Conservation (phyloP, 1,140 invertebrate species). For the Zaprionus africanus region DNA sequence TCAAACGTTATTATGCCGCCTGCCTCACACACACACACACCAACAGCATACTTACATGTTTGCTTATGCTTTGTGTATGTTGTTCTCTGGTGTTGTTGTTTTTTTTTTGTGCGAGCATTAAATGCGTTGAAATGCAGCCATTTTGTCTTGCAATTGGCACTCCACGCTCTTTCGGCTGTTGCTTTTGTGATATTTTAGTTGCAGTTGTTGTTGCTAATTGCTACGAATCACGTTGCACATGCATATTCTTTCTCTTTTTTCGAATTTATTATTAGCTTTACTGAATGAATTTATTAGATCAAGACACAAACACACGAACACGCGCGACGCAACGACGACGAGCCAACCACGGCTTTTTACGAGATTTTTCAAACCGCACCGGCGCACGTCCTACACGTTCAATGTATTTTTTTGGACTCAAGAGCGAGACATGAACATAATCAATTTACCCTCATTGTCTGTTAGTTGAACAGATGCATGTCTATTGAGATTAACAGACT, state of each 20-base stretch:
- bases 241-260: not conserved
- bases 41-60: constrained; percentile 49
- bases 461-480: constrained; percentile 25
- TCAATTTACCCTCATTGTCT: constrained; percentile 24
- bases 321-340: constrained; percentile 31
- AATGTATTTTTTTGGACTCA: constrained; percentile 43
- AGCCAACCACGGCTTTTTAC: constrained; percentile 38
- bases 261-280: constrained; percentile 17
- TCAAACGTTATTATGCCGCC: constrained; percentile 45
- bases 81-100: constrained; percentile 54
- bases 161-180: constrained; percentile 52
- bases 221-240: constrained; percentile 20
- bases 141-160: constrained; percentile 78
- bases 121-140: constrained; percentile 79
- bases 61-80: constrained; percentile 57
- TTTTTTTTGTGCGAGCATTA: constrained; percentile 65
- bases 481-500: constrained; percentile 14
- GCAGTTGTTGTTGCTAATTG: not conserved
- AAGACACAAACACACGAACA: constrained; percentile 29
- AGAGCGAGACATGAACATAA: constrained; percentile 28
- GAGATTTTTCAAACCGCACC: constrained; percentile 18
- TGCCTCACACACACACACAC: constrained; percentile 28
- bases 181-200: constrained; percentile 18
- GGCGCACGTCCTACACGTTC: constrained; percentile 40
- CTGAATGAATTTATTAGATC: constrained; percentile 23